Evolutionary conservation across 2,888 invertebrate species (phyloP), one percentile per base, ranked within the genome.

Genomic region (Yponomeuta cagnagella): DNA sequence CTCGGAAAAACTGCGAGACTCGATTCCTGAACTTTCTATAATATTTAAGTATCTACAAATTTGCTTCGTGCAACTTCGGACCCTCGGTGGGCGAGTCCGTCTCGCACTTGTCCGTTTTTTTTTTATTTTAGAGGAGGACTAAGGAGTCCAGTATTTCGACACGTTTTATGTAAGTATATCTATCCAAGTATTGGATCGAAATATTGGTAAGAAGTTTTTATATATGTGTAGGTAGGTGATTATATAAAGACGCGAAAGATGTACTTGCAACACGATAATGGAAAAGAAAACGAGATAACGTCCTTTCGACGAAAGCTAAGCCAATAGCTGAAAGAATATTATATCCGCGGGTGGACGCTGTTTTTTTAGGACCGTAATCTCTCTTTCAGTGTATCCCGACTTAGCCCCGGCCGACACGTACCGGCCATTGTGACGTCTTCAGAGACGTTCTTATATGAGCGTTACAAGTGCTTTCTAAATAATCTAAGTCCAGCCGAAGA

Each of bases 391-490:
- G 88, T 86, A 91, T 90, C 91, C 90, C 84, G 82, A 76, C 81
- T 82, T 81, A 82, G 87, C 81, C 83, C 85, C 83, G 80, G 84
- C 86, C 85, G 90, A 91, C 92, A 92, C 91, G 92, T 92, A 86
- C 85, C 79, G 85, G 85, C 92, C 88, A 92, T 92, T 92, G 92
- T 92, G 89, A 91, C 90, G 87, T 90, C 91, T 92, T 90, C 86
- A 86, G 86, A 85, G 87, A 83, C 87, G 88, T 89, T 91, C 92
- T 92, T 92, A 93, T 93, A 93, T 93, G 93, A 92, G 89, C 91
- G 89, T 92, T 92, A 93, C 91, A 92, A 93, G 93, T 93, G 93
- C 93, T 93, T 93, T 93, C 92, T 93, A 93, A 93, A 93, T 93
- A 93, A 93, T 92, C 93, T 92, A 91, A 93, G 93, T 93, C 93